A percentile compares a stretch with the other conserved stretches of the same genome.
Evolutionary conservation across 2,113 vertebrate genomes (phyloP).

Genomic region (Zosterops japonicus): DNA sequence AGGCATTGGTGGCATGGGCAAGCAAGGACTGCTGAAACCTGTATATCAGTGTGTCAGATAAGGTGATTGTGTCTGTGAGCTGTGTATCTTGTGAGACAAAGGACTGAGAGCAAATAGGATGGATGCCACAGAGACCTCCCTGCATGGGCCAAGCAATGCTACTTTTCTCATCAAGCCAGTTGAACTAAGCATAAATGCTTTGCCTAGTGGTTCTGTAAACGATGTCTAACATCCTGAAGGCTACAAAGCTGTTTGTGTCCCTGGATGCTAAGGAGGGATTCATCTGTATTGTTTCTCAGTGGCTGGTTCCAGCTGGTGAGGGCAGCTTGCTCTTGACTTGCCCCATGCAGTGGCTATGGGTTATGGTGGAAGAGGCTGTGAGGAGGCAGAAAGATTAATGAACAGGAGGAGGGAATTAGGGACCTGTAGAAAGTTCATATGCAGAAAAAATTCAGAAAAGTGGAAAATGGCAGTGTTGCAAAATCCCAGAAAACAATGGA

Average conservation of each 20-base stretch:
- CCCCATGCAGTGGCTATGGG: background rate
- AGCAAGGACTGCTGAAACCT: background rate
- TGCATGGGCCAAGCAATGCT: rapidly evolving
- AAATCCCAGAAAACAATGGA: background rate
- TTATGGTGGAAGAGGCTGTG: background rate
- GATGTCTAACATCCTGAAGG: background rate
- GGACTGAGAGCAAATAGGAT: background rate
- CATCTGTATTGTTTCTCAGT: background rate
- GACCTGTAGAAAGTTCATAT: background rate
- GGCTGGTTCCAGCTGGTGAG: background rate
- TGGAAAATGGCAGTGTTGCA: background rate
- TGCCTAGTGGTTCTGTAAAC: background rate
- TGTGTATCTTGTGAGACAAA: background rate
- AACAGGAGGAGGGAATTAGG: rapidly evolving
- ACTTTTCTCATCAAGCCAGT: background rate
- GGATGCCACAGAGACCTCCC: background rate
- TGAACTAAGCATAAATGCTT: background rate
- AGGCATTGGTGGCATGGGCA: background rate
- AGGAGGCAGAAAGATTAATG: background rate
- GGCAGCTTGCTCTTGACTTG: background rate
- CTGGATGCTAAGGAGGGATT: background rate
- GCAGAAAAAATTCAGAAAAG: background rate
- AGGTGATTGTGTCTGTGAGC: background rate
- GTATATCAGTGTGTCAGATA: background rate
- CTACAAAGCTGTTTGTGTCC: background rate